Conservation (phyloP, 2,888 invertebrate species). For the Plemyria rubiginata region DNA sequence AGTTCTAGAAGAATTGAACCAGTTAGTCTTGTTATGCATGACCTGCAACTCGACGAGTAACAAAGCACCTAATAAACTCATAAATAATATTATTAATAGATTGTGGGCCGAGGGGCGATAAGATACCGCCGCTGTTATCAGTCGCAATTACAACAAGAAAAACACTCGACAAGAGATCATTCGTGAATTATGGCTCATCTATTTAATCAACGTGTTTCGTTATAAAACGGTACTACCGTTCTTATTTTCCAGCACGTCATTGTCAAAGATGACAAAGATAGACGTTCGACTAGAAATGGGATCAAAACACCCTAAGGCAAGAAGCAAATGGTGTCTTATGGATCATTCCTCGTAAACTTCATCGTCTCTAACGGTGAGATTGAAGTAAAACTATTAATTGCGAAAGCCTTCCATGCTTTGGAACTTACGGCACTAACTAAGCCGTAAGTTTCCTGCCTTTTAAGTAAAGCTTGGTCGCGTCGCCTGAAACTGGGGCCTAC, state of each 20-base stretch:
- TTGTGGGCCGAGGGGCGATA: constrained; percentile 32
- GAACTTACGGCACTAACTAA: no score
- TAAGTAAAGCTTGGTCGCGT: no score
- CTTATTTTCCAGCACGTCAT: neutral
- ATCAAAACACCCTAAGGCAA: no score
- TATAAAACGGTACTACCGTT: neutral
- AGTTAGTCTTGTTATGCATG: neutral
- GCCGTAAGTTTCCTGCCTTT: no score
- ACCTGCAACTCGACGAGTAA: neutral
- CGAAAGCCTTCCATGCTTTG: no score
- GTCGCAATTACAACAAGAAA: constrained; percentile 52
- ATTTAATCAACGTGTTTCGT: constrained; percentile 10
- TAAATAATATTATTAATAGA: constrained; percentile 44
- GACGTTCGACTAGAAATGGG: no score
- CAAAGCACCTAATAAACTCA: constrained; percentile 34
- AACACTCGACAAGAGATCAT: constrained; percentile 47
- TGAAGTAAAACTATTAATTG: no score
- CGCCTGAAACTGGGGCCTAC: no score
- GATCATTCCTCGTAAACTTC: no score
- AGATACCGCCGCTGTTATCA: constrained; percentile 37
- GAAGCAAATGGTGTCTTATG: no score
- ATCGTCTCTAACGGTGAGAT: no score
- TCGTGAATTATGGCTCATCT: constrained; percentile 26
- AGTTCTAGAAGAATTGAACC: no score
- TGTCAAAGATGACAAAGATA: neutral